A percentile compares a stretch with the other conserved stretches of the same genome.
phyloP scores from a whole-genome alignment of 2,113 vertebrate genomes.

The Oncorhynchus gorbuscha region DNA sequence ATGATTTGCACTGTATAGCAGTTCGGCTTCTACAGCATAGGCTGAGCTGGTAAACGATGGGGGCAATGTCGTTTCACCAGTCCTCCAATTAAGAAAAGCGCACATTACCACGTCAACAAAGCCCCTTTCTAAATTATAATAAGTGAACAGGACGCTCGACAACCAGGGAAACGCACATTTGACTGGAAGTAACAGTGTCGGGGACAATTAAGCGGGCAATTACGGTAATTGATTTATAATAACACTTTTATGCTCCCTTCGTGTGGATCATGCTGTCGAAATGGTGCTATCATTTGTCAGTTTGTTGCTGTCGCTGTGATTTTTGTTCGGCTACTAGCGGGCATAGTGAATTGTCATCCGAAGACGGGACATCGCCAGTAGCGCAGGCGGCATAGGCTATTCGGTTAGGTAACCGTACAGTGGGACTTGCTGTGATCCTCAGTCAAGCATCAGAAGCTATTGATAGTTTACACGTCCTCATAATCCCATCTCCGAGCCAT shows the following conservation, averaged over 20 bases:
- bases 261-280: not conserved
- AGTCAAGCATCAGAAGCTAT: conserved; percentile 52
- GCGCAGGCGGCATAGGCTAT: conserved; percentile 44
- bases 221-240: conserved; percentile 37
- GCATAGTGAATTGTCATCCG: conserved; percentile 17
- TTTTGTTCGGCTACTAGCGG: conserved; percentile 8
- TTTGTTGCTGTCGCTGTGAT: conserved; percentile 14
- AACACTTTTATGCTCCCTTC: conserved; percentile 20
- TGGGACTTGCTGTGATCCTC: conserved; percentile 6
- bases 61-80: conserved; percentile 9
- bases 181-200: conserved; percentile 43
- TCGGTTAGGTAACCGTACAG: conserved; percentile 18
- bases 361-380: conserved; percentile 47
- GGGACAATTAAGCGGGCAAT: conserved; percentile 35
- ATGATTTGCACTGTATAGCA: no score
- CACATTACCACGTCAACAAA: conserved; percentile 70
- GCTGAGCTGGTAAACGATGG: conserved; percentile 52
- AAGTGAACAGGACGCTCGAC: conserved; percentile 45
- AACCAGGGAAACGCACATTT: conserved; percentile 44
- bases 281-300: not conserved
- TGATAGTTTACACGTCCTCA: conserved; percentile 67
- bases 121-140: conserved; percentile 62
- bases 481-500: conserved; percentile 53
- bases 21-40: not conserved
- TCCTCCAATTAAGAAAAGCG: conserved; percentile 68